Conservation (phyloP, 2,888 invertebrate genomes). For the Drosophila nigricruria region DNA sequence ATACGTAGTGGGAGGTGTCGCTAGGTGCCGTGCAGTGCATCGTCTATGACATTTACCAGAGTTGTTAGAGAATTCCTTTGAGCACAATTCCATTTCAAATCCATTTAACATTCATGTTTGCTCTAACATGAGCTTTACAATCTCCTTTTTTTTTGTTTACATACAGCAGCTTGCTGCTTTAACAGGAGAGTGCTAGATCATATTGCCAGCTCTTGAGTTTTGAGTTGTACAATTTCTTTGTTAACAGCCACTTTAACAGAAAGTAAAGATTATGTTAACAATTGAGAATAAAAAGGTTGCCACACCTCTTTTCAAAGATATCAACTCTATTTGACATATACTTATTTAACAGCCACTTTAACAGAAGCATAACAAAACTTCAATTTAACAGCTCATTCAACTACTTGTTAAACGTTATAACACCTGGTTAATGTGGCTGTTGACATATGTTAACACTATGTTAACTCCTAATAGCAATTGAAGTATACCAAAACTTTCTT, state of each 20-base stretch:
- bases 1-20: slow-evolving; percentile 15
- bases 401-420: neutral
- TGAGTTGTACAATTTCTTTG: neutral
- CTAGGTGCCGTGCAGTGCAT: slow-evolving; percentile 18
- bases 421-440: neutral
- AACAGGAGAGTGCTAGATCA: too few species aligned
- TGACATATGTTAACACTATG: too few species aligned
- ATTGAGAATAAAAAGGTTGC: neutral
- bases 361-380: neutral
- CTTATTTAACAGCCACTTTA: too few species aligned
- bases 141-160: neutral
- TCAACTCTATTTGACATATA: neutral
- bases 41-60: slow-evolving; percentile 27
- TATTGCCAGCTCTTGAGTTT: neutral
- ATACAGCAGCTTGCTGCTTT: too few species aligned
- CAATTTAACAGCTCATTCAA: neutral
- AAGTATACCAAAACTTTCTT: too few species aligned
- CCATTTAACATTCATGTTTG: neutral
- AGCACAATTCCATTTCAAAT: slow-evolving; percentile 13
- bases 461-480: too few species aligned
- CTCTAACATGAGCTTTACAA: neutral
- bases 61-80: neutral
- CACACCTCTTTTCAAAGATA: neutral
- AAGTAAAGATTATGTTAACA: neutral
- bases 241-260: neutral